Evolutionary conservation across 2,113 vertebrate genomes (phyloP), one percentile per base, ranked within the genome.

Genomic region (Salvelinus fontinalis): DNA sequence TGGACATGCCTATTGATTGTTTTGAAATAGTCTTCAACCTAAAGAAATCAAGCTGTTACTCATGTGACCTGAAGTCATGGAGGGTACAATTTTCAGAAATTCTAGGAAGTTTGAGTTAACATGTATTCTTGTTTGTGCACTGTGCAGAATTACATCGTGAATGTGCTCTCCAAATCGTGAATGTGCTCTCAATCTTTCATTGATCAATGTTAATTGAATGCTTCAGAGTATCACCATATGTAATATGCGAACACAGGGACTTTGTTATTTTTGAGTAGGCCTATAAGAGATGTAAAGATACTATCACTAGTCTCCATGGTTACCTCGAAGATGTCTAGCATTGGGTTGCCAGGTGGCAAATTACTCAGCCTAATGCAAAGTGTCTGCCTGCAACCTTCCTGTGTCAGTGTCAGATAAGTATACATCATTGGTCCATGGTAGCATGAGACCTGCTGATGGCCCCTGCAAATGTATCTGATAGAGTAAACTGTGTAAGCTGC

Each of bases 401-500:
- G 20, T 49, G n/a, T 49, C 39, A 20, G 22, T 49, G 6, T 64
- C 16, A 67, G 62, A 57, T 18, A 66, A 66, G 67, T 60, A 72
- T 44, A 67, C 71, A 80, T 76, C 72, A 71, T 39, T 31, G 20
- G 31, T 22, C 66, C 29, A 70, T 64, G 74, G 74, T 18, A 64
- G 75, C 29, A 16, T 73, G 69, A 75, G 64, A 72, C 18, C 60
- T 72, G 67, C 68, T 72, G 9, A 76, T 70, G 64, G 75, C 71
- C 80, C 78, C 74, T 79, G 75, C 75, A 54, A n/a, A 79, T 84
- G 60, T 81, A 87, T 89, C 76, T 89, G 80, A 86, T 84, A 80
- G 80, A 77, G 80, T 80, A 34, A 73, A 82, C 89, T 89, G 87
- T 87, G 83, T 85, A 88, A 88, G 86, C 84, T 75, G 75, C 81